Percentiles rank a stretch among this genome's conserved stretches.
These are phyloP conservation scores for Cordylochernes scorpioides DNA, from an alignment of 2,888 invertebrate species.

Conservation along the genomic window DNA sequence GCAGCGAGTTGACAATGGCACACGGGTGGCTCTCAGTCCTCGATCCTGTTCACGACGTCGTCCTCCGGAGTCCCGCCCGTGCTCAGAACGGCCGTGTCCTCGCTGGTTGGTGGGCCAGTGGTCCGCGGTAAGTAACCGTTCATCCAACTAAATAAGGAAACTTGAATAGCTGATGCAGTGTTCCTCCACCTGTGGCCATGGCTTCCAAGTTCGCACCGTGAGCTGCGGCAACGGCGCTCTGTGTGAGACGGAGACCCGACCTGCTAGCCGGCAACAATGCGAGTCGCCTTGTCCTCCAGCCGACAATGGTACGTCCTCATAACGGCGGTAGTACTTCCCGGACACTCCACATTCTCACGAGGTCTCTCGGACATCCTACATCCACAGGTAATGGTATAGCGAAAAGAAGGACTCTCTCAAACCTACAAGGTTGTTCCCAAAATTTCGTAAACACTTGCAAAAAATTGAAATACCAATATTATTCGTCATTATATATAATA, in stretches of 20 bases:
- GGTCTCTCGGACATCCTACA: too few species aligned
- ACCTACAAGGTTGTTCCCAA: too few species aligned
- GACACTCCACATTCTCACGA: too few species aligned
- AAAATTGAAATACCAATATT: too few species aligned
- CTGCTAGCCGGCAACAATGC: constrained; percentile 41
- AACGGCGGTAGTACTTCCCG: neutral
- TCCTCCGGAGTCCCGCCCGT: constrained; percentile 49
- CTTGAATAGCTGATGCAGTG: constrained; percentile 33
- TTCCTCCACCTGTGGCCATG: constrained; percentile 62
- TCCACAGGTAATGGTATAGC: too few species aligned
- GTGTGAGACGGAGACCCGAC: constrained; percentile 40
- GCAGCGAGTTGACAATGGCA: constrained; percentile 40
- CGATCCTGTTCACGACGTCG: constrained; percentile 45
- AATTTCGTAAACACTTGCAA: too few species aligned
- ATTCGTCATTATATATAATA: too few species aligned
- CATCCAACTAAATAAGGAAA: neutral
- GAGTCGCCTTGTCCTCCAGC: constrained; percentile 15
- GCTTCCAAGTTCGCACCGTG: constrained; percentile 50
- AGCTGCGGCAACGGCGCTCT: constrained; percentile 37
- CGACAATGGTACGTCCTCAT: neutral
- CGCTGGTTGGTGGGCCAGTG: constrained; percentile 61
- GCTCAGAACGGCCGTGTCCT: constrained; percentile 60
- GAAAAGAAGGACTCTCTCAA: too few species aligned
- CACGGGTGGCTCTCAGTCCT: constrained; percentile 46
- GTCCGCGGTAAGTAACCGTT: constrained; percentile 48